Conservation (phyloP, 2,888 invertebrate genomes). For the Horisme vitalbata region DNA sequence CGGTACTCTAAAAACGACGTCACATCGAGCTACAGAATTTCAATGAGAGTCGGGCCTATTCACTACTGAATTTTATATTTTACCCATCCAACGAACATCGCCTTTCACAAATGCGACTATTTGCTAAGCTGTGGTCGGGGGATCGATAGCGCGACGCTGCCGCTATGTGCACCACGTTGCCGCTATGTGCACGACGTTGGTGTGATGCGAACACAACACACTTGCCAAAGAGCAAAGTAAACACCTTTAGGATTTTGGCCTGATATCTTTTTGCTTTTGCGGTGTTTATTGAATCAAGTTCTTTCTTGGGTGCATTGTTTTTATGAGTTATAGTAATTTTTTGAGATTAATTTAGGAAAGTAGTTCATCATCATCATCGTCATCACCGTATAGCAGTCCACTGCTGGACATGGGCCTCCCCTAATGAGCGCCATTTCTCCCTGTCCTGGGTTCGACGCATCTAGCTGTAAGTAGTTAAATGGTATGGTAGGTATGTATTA, state of each 20-base stretch:
- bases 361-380: too few species aligned
- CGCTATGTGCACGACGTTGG: constrained; percentile 50
- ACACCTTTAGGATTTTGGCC: constrained; percentile 14
- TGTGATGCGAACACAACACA: constrained; percentile 26
- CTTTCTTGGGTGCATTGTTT: too few species aligned
- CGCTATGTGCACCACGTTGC: constrained; percentile 67
- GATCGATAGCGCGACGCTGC: constrained; percentile 78
- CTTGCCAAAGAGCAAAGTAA: constrained; percentile 12
- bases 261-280: too few species aligned
- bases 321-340: too few species aligned
- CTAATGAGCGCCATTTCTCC: too few species aligned
- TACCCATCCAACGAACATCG: constrained; percentile 15
- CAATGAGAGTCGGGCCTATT: constrained; percentile 10
- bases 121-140: constrained; percentile 18
- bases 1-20: neutral
- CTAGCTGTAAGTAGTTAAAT: too few species aligned
- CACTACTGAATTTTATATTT: constrained; percentile 16
- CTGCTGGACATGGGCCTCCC: too few species aligned
- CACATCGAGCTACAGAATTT: constrained; percentile 9
- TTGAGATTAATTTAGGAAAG: too few species aligned
- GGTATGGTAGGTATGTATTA: too few species aligned
- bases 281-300: too few species aligned
- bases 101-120: constrained; percentile 18
- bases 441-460: too few species aligned
- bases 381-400: too few species aligned